Base-by-base conservation (phyloP, 1,140 invertebrate genomes). In the Drosophila fuyamai region DNA sequence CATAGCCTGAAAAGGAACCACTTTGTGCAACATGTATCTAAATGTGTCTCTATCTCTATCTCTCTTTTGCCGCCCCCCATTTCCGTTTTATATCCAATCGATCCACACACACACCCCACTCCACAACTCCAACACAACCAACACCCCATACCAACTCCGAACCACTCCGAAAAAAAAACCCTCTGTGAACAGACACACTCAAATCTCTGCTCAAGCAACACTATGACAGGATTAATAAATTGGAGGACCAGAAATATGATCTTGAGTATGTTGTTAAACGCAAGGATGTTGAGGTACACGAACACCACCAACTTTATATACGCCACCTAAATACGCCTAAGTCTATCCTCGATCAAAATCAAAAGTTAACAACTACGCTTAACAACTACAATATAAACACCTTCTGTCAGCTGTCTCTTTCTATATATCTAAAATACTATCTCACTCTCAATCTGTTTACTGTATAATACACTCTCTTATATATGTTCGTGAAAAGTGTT, bases 201-300 rank as follows among this genome's bases (percentile, higher is more conserved):
- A 95, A 96, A 94, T 95, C 95, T 93, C 95, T 98, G 93, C 95
- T 96, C 94, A 95, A 95, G 94, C 95, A 95, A 84, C 97, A 99
- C 95, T 95, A 99, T 94, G 95, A 95, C 92, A 96, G 97, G 94
- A 97, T 99, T 94, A 93, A 92, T 92, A 93, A 94, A 84, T 95
- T 99, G 94, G 98, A 99, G 95, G 97, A 97, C 92, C 95, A 96
- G 93, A 99, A 99, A 95, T 99, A 97, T 95, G 98, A 99, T 95
- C 95, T 99, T 95, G 98, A 99, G 95, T 97, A 97, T 95, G 94
- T 97, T 94, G 98, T 99, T 93, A 97, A 97, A 95, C 96, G 96
- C 95, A 99, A 99, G 96, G 98, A 99, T 94, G 96, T 96, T 93
- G 97, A 99, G 97, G 98, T 98, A 95, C 91, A 92, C 92, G 82